These are phyloP conservation scores for Solenopsis fugax DNA, from an alignment of 1,140 invertebrate genomes.

Conservation along the genomic window DNA sequence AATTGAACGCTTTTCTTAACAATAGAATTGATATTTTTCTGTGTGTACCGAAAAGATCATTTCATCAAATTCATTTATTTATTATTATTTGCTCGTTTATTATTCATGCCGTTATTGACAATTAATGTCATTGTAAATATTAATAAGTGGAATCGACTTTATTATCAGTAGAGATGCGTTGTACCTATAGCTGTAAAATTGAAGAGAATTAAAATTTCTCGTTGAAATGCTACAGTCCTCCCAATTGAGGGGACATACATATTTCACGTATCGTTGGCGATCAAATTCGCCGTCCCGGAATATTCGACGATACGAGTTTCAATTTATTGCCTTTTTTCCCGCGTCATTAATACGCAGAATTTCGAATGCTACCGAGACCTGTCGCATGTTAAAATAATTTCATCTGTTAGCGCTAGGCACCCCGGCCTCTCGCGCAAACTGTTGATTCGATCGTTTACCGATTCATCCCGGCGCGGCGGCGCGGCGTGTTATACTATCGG, in stretches of 20 bases:
- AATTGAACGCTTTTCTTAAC: no score
- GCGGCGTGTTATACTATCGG: neutral
- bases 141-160: neutral
- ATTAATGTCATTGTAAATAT: slow-evolving; percentile 30
- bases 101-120: neutral
- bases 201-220: neutral
- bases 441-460: slow-evolving; percentile 44
- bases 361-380: slow-evolving; percentile 48
- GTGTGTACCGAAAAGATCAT: no score
- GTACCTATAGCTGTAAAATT: neutral
- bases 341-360: slow-evolving; percentile 13
- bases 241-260: neutral
- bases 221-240: no score
- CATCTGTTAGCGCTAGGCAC: slow-evolving; percentile 22
- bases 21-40: no score
- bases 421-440: neutral
- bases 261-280: neutral
- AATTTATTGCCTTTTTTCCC: neutral
- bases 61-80: no score
- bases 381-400: slow-evolving; percentile 41
- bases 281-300: slow-evolving; percentile 1
- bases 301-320: neutral
- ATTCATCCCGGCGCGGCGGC: neutral
- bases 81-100: neutral
- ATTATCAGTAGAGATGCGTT: neutral